Base-by-base conservation (phyloP, 2,888 invertebrate species). In the Pristionchus exspectatus region DNA sequence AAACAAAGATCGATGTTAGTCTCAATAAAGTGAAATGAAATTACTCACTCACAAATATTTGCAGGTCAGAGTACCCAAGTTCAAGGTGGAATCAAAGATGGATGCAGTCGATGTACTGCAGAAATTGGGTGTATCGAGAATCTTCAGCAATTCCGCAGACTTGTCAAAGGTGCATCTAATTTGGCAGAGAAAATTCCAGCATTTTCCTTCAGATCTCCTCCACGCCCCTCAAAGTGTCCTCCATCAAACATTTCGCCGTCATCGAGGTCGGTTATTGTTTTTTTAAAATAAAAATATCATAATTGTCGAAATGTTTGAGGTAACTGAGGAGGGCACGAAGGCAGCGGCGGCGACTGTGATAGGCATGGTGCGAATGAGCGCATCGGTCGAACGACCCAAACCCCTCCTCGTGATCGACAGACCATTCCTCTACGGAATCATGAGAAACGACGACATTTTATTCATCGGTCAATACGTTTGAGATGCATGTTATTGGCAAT, bases 361-460 rank as follows among this genome's bases (percentile, higher is more conserved):
- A 2, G 66, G 27, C 2, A 27, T 27, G 66, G 24, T 9, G 5
- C 18, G n/a, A n/a, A 7, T 12, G 66, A 12, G 24, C 3, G n/a
- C n/a, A 27, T 1, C 66, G 0, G 27, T 69, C 2, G 3, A 3
- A 2, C 5, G 66, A 21, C 74, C 74, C 18, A 38, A 33, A 16
- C 38, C 21, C 18, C 3, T 21, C 74, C 33, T 74, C 30, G 27
- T 10, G 5, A 69, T 69, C 38, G 74, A 74, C 14, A 38, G 21
- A 38, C 74, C 74, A 16, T 74, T 74, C 74, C 14, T 74, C 38
- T 74, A 74, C 38, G 74, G 74, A 38, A 74, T 38, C 38, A 21
- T 74, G 74, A 33, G 21, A 21, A 24, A 24, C 38, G 38, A 74
- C 0, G 74, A 74, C 18, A 33, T 74, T 38, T 38, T 74, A 3